Percentiles rank a stretch among this genome's conserved stretches.
These are phyloP conservation scores for Ptilonorhynchus violaceus DNA, from an alignment of 2,113 vertebrate species.

Conservation along the genomic window DNA sequence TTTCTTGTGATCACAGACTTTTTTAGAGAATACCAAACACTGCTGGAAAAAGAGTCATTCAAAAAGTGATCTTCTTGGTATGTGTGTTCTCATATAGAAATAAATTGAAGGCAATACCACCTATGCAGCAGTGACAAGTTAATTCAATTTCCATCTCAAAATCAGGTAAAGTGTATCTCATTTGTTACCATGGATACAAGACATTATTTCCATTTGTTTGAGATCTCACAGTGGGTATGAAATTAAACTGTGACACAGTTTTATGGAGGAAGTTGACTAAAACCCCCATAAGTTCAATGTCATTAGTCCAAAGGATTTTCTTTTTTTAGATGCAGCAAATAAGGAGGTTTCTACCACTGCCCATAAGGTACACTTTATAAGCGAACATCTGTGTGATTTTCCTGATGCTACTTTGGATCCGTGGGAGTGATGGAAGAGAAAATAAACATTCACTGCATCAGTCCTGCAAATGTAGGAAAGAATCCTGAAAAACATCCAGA, in stretches of 20 bases:
- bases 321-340: slow-evolving; percentile 14
- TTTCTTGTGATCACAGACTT: not conserved
- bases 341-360: not conserved
- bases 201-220: slow-evolving; percentile 62
- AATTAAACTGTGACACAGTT: slow-evolving; percentile 63
- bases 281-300: slow-evolving; percentile 15
- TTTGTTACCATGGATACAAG: slow-evolving; percentile 67
- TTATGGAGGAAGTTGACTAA: slow-evolving; percentile 34
- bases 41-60: slow-evolving; percentile 1
- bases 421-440: not conserved
- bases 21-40: not conserved
- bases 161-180: slow-evolving; percentile 57
- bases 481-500: not conserved
- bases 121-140: slow-evolving; percentile 35
- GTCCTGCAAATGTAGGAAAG: not conserved
- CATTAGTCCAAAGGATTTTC: slow-evolving; percentile 36
- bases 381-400: not conserved
- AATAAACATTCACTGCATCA: not conserved
- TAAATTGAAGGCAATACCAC: slow-evolving; percentile 21
- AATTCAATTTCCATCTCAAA: slow-evolving; percentile 53
- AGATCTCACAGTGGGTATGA: slow-evolving; percentile 51
- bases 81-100: not conserved
- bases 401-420: not conserved
- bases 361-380: not conserved
- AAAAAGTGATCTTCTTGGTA: not conserved